phyloP scores from a whole-genome alignment of 2,888 invertebrate species.

The Pristionchus arcanus region DNA sequence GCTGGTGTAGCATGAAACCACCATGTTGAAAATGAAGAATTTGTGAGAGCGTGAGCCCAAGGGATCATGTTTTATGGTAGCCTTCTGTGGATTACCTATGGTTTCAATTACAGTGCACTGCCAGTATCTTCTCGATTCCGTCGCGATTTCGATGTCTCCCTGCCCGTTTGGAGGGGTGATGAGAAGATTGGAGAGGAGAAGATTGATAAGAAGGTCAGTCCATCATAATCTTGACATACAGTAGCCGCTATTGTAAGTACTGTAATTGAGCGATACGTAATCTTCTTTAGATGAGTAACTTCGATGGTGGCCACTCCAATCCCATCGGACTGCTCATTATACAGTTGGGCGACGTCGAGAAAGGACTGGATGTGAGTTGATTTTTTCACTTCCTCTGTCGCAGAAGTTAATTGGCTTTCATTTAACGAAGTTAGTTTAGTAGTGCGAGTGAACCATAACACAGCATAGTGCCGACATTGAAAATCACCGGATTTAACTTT shows the following conservation, averaged over 20 bases:
- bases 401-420: background rate
- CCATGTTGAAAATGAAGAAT: background rate
- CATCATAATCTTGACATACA: background rate
- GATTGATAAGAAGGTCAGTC: background rate
- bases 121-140: conserved; percentile 53
- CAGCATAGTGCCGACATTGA: background rate
- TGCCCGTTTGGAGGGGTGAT: conserved; percentile 54
- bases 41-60: background rate
- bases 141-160: conserved; percentile 56
- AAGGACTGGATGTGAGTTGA: conserved; percentile 1
- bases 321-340: conserved; percentile 3
- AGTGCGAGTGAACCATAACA: background rate
- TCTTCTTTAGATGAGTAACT: background rate
- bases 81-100: background rate
- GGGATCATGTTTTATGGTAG: background rate
- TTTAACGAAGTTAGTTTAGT: background rate
- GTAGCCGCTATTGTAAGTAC: background rate
- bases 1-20: background rate
- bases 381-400: background rate
- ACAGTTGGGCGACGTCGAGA: background rate
- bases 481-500: background rate
- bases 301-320: background rate
- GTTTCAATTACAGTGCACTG: background rate
- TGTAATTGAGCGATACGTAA: background rate
- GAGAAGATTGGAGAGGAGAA: background rate